Percentiles rank a stretch among this genome's conserved stretches.
phyloP scores from a whole-genome alignment of 2,888 invertebrate species.

The Pantelozetes paolii region DNA sequence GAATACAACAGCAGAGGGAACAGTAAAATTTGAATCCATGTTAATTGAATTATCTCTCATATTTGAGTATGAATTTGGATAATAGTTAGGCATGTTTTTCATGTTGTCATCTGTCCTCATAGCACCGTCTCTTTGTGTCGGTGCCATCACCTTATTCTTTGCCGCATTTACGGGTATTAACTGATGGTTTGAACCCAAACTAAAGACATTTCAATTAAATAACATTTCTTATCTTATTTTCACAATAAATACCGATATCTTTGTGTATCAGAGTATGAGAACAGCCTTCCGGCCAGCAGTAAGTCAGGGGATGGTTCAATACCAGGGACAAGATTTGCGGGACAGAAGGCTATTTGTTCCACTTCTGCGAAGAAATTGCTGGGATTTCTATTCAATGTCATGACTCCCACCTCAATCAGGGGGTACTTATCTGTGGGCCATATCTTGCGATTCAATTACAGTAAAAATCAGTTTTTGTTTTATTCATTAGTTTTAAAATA shows the following conservation, averaged over 20 bases:
- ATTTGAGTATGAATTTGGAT: conserved; percentile 90
- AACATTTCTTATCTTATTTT: neutral
- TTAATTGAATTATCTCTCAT: conserved; percentile 64
- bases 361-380: conserved; percentile 89
- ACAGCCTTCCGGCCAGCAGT: conserved; percentile 81
- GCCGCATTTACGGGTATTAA: conserved; percentile 96
- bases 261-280: conserved; percentile 88
- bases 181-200: conserved; percentile 78
- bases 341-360: conserved; percentile 87
- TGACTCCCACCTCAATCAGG: conserved; percentile 77
- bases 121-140: conserved; percentile 68
- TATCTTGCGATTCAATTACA: neutral
- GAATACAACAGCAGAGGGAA: conserved; percentile 64
- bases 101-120: conserved; percentile 71
- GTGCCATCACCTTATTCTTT: conserved; percentile 52
- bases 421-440: conserved; percentile 63
- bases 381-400: conserved; percentile 81
- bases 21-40: conserved; percentile 53
- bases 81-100: conserved; percentile 83
- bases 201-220: neutral
- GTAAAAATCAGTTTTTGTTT: neutral
- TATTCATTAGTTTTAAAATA: neutral
- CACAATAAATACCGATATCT: conserved; percentile 61
- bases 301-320: conserved; percentile 91
- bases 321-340: conserved; percentile 83